Conservation (phyloP, 2,797 vertebrate genomes). For the Characodon lateralis region DNA sequence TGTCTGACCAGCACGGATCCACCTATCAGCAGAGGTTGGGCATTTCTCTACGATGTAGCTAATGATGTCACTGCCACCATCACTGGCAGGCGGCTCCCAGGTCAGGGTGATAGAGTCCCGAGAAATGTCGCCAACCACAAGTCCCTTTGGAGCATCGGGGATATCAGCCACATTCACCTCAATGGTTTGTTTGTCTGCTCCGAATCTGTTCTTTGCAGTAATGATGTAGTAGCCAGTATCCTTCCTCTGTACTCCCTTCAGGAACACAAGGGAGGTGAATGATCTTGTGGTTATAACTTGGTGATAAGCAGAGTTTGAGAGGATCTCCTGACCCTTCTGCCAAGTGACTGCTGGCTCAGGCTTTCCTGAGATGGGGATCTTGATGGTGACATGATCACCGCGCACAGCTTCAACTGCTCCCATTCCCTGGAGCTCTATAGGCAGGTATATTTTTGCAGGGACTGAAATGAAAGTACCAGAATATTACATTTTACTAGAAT, state of each 20-base stretch:
- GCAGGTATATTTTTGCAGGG: constrained; percentile 96
- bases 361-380: constrained; percentile 97
- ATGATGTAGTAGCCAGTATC: constrained; percentile 96
- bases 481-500: not conserved
- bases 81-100: constrained; percentile 92
- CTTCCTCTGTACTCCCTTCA: constrained; percentile 92
- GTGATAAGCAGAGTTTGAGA: constrained; percentile 91
- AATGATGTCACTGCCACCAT: constrained; percentile 92
- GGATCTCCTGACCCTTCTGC: constrained; percentile 98
- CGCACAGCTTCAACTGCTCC: constrained; percentile 94
- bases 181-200: constrained; percentile 96
- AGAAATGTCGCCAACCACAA: constrained; percentile 88
- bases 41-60: constrained; percentile 96
- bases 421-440: constrained; percentile 97
- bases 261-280: constrained; percentile 97
- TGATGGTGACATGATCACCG: constrained; percentile 94
- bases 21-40: constrained; percentile 91
- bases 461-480: constrained; percentile 80
- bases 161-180: constrained; percentile 96
- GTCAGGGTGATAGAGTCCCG: constrained; percentile 94
- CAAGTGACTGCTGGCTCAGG: constrained; percentile 95
- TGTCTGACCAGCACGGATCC: constrained; percentile 95
- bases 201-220: constrained; percentile 98
- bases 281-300: constrained; percentile 98
- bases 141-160: constrained; percentile 91